Base-by-base conservation (phyloP, 2,113 vertebrate genomes). In the Otis tarda region DNA sequence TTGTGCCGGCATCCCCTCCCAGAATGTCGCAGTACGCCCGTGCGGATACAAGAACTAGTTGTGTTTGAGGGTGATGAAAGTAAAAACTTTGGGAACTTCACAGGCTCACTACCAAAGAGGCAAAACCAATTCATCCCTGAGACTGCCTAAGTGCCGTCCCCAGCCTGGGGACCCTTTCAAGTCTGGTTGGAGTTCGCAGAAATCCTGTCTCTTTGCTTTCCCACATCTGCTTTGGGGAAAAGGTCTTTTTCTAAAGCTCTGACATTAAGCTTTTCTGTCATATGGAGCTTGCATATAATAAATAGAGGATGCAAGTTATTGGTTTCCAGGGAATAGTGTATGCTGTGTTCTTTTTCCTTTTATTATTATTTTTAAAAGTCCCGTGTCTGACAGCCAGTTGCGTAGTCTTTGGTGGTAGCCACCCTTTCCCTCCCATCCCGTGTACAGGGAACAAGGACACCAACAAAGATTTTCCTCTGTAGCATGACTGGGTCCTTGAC, bases 11-110 rank as follows among this genome's bases (percentile, higher is more conserved):
- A 4, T 56, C 28, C 4, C 27, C 10, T 76, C 43, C 50, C 30
- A 45, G 4, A 69, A n/a, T 9, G 8, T 60, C 55, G n/a, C 21
- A 12, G 33, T 9, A 31, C n/a, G 10, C 7, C 21, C 1, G 0
- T 56, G 45, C 16, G 43, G 18, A 4, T 12, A 21, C 15, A 47
- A 7, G 5, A 52, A 9, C 18, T 35, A 6, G 4, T 39, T 39
- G 49, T 45, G 18, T 39, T 57, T 59, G 27, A 50, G 18, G 17
- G 25, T 3, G 4, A 12, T 39, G 73, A 55, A 55, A 67, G 41
- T 50, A 73, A 43, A 30, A 37, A 10, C 14, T 27, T 39, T 18
- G 7, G 41, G 41, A 43, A 16, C 49, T 89, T 76, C n/a, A 31
- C 21, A 53, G 41, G 30, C 65, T 61, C 2, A 2, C 24, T 63